Percentiles rank a stretch among this genome's conserved stretches.
phyloP scores from a whole-genome alignment of 2,113 vertebrate species.

The Clinocottus analis region DNA sequence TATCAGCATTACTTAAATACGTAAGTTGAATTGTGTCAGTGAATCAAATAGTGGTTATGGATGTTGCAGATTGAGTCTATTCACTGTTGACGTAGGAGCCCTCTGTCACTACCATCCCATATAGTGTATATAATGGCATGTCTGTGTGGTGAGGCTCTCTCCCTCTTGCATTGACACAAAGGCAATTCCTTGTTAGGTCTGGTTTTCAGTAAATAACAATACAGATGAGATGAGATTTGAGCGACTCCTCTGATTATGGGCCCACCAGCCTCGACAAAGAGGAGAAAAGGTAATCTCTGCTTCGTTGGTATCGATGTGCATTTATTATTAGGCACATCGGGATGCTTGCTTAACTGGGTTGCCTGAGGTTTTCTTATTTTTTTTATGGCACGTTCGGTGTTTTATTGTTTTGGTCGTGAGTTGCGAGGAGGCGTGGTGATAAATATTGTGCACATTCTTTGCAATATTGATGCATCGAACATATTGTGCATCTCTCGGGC shows the following conservation, averaged over 20 bases:
- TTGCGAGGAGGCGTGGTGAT: constrained; percentile 19
- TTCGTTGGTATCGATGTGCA: too few relatives aligned
- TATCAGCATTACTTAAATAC: background rate
- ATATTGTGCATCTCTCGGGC: constrained; percentile 8
- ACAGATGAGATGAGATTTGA: background rate
- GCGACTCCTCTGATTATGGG: background rate
- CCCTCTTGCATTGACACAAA: background rate
- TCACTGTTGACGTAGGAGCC: background rate
- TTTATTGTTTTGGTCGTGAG: background rate
- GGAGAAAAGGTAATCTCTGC: background rate
- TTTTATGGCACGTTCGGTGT: background rate
- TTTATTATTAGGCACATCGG: constrained; percentile 3
- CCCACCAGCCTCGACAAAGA: too few relatives aligned
- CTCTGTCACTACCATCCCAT: background rate
- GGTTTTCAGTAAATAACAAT: background rate
- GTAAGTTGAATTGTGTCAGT: background rate
- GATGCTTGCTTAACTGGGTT: constrained; percentile 2
- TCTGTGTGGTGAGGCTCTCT: background rate
- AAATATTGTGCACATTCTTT: background rate
- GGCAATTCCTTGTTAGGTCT: background rate
- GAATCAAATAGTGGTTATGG: background rate
- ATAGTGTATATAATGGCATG: background rate
- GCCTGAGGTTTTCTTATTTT: constrained; percentile 23
- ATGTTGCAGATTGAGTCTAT: background rate
- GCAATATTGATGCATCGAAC: constrained; percentile 19